phyloP scores from a whole-genome alignment of 2,888 invertebrate genomes.

The Epistrophella euchroma region DNA sequence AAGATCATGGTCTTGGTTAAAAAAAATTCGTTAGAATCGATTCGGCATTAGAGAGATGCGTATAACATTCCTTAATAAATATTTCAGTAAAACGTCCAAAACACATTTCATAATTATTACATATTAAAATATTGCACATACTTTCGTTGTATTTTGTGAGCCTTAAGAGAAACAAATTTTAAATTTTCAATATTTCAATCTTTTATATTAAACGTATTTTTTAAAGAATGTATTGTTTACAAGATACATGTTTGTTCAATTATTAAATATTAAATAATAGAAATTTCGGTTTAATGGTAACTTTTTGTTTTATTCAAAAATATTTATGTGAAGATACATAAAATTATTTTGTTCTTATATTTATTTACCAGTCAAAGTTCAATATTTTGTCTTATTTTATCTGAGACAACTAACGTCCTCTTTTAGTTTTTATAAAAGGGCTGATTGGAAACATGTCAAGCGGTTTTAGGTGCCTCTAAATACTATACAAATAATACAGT shows the following conservation, averaged over 20 bases:
- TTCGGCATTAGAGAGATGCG: conserved; percentile 21
- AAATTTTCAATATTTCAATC: background rate
- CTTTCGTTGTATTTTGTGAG: conserved; percentile 8
- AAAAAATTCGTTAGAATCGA: conserved; percentile 81
- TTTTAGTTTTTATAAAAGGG: too few relatives aligned
- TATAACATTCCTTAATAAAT: conserved; percentile 45
- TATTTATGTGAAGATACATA: background rate
- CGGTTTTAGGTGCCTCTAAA: too few relatives aligned
- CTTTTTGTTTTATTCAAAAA: background rate
- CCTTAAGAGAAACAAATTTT: conserved; percentile 3
- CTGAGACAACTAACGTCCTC: too few relatives aligned
- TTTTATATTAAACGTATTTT: conserved; percentile 5
- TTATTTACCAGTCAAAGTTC: too few relatives aligned
- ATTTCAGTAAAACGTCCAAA: conserved; percentile 42
- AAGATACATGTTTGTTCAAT: conserved; percentile 41
- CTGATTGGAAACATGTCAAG: too few relatives aligned
- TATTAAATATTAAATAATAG: conserved; percentile 24
- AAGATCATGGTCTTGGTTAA: conserved; percentile 98
- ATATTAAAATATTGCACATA: conserved; percentile 21
- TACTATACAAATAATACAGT: too few relatives aligned
- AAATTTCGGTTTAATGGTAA: conserved; percentile 1
- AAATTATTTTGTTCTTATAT: too few relatives aligned
- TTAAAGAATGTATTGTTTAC: conserved; percentile 23
- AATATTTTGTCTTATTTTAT: too few relatives aligned
- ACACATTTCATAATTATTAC: conserved; percentile 41